Base-by-base conservation (phyloP, 2,113 vertebrate species). In the Odontophorus gujanensis region DNA sequence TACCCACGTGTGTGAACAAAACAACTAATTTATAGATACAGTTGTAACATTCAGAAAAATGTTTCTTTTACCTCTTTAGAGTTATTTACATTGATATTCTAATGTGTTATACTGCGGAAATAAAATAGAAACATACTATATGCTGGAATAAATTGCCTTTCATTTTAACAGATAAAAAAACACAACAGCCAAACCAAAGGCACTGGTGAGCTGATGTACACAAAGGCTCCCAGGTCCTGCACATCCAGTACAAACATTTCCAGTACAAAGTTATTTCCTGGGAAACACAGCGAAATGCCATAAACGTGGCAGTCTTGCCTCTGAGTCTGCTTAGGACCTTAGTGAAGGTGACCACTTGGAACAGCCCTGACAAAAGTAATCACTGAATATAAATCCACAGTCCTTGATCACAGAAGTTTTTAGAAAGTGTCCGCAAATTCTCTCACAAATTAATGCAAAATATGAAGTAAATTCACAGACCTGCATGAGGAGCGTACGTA, bases 401-500 rank as follows among this genome's bases (percentile, higher is more conserved):
- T 48, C 42, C 32, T 63, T 51, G 34, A 69, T 30, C 0, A 0
- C 65, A 92, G 38, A 11, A 61, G 17, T 32, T 32, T 90, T 42
- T 63, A 21, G 15, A 9, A 69, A 36, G 13, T 2, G 8, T 13
- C 82, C 59, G n/a, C 13, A 58, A 91, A 79, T 48, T 63, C 19
- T 55, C 38, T 57, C 32, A 59, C 13, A n/a, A 43, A 43, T 34
- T 76, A 17, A 43, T 68, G 32, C 13, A 72, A 34, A 87, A 15
- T 32, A 36, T n/a, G 19, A 76, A 61, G 22, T 38, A 36, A 88
- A 83, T 58, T 53, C 24, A 42, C 0, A 0, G 40, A 7, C 4
- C 6, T 6, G 2, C 32, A 28, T 17, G 18, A 32, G 10, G 10
- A 0, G 4, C 2, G 1, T 14, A 8, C 0, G 0, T 10, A 48